Conservation (phyloP, 1,140 invertebrate genomes). For the Danaus plexippus region DNA sequence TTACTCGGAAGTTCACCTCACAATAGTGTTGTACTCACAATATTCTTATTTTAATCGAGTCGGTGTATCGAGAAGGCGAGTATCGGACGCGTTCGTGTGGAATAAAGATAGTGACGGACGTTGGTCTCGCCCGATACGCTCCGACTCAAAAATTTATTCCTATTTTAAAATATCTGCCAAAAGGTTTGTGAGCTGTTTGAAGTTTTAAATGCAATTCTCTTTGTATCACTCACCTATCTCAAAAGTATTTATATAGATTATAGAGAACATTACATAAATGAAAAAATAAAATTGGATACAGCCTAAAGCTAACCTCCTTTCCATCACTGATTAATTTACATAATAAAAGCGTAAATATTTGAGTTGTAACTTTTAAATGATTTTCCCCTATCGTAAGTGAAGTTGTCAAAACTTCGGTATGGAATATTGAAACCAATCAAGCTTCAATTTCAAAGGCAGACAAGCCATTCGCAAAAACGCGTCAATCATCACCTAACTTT, state of each 20-base stretch:
- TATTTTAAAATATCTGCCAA: conserved; percentile 52
- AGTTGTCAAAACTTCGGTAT: conserved; percentile 37
- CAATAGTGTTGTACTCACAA: conserved; percentile 52
- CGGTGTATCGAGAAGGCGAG: conserved; percentile 51
- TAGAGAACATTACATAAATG: too few relatives aligned
- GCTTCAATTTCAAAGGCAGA: conserved; percentile 37
- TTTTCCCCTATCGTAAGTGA: conserved; percentile 14
- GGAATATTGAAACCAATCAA: conserved; percentile 51
- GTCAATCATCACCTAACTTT: conserved; percentile 53
- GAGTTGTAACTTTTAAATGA: conserved; percentile 2
- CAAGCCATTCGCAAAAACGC: conserved; percentile 36
- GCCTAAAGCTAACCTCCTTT: too few relatives aligned
- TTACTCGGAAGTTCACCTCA: conserved; percentile 40
- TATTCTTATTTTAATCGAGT: conserved; percentile 67
- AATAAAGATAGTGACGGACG: conserved; percentile 64
- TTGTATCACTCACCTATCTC: too few relatives aligned
- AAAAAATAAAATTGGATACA: too few relatives aligned
- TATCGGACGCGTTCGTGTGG: conserved; percentile 56
- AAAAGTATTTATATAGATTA: too few relatives aligned
- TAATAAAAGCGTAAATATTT: too few relatives aligned
- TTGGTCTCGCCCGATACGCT: conserved; percentile 41
- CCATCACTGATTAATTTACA: too few relatives aligned
- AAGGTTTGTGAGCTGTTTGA: conserved; percentile 10
- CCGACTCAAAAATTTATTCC: conserved; percentile 48
- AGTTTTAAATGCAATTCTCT: conserved; percentile 1